Percentiles rank a stretch among this genome's conserved stretches.
phyloP scores from a whole-genome alignment of 1,140 invertebrate species.

The Goniozus legneri region DNA sequence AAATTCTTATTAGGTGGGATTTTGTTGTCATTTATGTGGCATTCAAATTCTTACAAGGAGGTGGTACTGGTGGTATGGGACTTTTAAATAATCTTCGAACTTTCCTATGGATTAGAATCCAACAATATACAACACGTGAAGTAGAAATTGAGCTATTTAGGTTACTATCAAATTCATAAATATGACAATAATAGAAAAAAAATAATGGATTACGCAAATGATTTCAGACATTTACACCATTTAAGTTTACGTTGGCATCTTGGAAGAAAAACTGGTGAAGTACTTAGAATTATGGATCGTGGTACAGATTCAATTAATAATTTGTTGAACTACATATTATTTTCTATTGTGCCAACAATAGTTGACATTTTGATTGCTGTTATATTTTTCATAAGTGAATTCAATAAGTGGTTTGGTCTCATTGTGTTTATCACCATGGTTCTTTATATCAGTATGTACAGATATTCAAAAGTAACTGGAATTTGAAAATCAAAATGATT shows the following conservation, averaged over 20 bases:
- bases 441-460: constrained; percentile 81
- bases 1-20: constrained; percentile 68
- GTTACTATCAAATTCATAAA: constrained; percentile 22
- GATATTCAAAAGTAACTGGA: background rate
- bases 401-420: constrained; percentile 91
- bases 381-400: constrained; percentile 80
- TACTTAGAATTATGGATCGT: constrained; percentile 89
- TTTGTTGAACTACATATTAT: constrained; percentile 83
- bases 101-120: constrained; percentile 91
- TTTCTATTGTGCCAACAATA: constrained; percentile 87
- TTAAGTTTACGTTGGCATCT: constrained; percentile 88
- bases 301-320: constrained; percentile 94
- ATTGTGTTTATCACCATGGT: constrained; percentile 92
- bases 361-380: constrained; percentile 91
- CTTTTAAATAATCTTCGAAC: constrained; percentile 86
- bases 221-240: constrained; percentile 75
- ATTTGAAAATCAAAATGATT: too few species aligned
- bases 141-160: constrained; percentile 68
- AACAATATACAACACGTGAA: constrained; percentile 92
- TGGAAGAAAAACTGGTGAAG: constrained; percentile 90
- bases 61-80: constrained; percentile 86
- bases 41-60: constrained; percentile 92
- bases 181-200: constrained; percentile 8
- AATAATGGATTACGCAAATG: too few species aligned
- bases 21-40: constrained; percentile 80